Evolutionary conservation across 2,113 vertebrate genomes (phyloP).

Genomic region (Martes martes): DNA sequence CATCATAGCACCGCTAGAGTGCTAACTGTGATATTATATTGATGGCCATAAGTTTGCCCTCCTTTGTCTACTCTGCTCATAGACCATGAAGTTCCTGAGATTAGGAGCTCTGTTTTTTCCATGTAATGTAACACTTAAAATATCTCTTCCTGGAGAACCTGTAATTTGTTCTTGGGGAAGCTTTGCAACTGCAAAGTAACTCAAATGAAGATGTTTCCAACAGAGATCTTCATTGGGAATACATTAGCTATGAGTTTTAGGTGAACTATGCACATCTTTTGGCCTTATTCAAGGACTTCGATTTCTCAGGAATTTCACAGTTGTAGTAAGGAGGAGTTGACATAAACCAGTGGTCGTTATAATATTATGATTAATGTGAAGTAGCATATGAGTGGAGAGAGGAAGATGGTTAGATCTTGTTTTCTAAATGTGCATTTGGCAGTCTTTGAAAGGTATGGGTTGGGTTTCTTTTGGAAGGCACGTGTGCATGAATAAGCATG

Average conservation of each 20-base stretch:
- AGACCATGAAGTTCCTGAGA: not conserved
- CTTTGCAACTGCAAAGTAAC: not conserved
- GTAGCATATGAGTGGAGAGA: not conserved
- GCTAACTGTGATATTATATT: not conserved
- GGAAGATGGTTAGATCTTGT: not conserved
- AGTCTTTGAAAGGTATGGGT: not conserved
- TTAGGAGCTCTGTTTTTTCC: not conserved
- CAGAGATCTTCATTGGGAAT: not conserved
- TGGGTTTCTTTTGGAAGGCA: not conserved
- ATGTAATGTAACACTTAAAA: not conserved
- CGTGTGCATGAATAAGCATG: accelerated
- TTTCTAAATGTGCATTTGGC: not conserved
- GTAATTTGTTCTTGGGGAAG: not conserved
- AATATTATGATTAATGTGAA: not conserved
- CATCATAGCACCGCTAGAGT: too few species aligned
- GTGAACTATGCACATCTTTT: not conserved
- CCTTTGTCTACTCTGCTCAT: not conserved
- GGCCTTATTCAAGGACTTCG: not conserved
- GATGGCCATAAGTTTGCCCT: not conserved
- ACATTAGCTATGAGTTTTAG: not conserved
- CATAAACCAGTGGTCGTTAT: not conserved
- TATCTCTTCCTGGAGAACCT: not conserved
- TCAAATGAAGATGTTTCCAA: not conserved
- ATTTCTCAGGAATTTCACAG: not conserved
- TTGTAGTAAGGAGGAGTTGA: not conserved